Evolutionary conservation across 1,140 invertebrate genomes (phyloP), one percentile per base, ranked within the genome.

Genomic region (Drosophila kepulauana): DNA sequence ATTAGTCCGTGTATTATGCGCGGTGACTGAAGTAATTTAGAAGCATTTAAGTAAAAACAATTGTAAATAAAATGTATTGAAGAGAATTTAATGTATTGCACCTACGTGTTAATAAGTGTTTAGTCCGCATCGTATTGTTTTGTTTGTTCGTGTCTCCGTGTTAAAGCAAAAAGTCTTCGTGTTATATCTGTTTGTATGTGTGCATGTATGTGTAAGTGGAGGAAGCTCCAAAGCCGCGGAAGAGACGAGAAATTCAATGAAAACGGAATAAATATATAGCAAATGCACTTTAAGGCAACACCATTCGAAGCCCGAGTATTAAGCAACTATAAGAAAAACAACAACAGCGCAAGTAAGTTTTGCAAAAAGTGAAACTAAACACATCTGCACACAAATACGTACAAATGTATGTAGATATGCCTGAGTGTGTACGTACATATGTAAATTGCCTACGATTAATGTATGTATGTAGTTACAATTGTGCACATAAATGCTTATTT

Each of bases 171-270:
- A 16, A 70, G 67, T 62, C 16, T 71, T 58, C 43, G 68, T 75
- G 67, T 71, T 28, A 71, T 75, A 65, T 64, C 57, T 59, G 59
- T 71, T 57, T 64, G 16, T 48, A 41, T 41, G 13, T 38, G 35
- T 58, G 43, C 7, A 30, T 75, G 59, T 69, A 16, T 68, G 49
- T 62, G 41, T 63, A 11, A 51, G 59, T 64, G 59, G 52, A 71
- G 68, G 61, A 59, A 71, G 73, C 68, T 75, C 58, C 67, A 71
- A 71, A 75, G 59, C 67, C 66, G 67, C 52, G 57, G 38, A 70
- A 58, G 43, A 63, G 38, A 58, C 38, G 25, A 58, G 38, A 59
- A 70, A 70, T 71, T 48, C 45, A 75, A 75, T 70, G 59, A 70
- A 75, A 71, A 70, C 58, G 51, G 25, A 41, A 63, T 59, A 71